These are phyloP conservation scores for Limenitis arthemis DNA, from an alignment of 2,888 invertebrate species.

Conservation along the genomic window DNA sequence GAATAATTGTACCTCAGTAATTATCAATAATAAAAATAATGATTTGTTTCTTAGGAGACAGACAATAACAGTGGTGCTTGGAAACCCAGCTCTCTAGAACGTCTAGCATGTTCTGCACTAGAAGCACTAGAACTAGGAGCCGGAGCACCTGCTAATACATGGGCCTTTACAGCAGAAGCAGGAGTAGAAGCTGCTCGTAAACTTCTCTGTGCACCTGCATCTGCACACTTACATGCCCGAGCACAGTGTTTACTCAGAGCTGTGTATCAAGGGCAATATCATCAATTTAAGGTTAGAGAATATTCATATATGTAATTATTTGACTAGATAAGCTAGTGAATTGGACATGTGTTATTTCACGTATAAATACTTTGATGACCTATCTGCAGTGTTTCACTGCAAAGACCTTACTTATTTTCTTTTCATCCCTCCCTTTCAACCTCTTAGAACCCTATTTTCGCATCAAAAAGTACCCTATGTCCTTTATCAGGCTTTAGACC, in stretches of 20 bases:
- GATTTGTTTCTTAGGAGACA: conserved; percentile 36
- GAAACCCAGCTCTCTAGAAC: conserved; percentile 59
- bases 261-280: conserved; percentile 82
- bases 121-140: conserved; percentile 59
- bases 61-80: conserved; percentile 44
- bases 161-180: conserved; percentile 40
- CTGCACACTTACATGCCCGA: conserved; percentile 54
- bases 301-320: neutral
- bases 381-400: no score
- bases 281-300: conserved; percentile 82
- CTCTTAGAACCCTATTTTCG: no score
- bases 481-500: no score
- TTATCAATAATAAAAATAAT: no score
- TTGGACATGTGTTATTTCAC: no score
- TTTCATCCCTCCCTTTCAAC: no score
- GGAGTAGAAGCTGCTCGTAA: conserved; percentile 48
- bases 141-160: conserved; percentile 33
- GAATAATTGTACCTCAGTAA: neutral
- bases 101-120: conserved; percentile 58
- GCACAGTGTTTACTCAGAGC: conserved; percentile 89
- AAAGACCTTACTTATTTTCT: no score
- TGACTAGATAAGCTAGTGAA: no score
- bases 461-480: no score
- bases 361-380: no score
- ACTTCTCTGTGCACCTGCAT: conserved; percentile 62